A percentile compares a stretch with the other conserved stretches of the same genome.
These are phyloP conservation scores for Pachliopta kotzebuea DNA, from an alignment of 2,888 invertebrate species.

Conservation along the genomic window DNA sequence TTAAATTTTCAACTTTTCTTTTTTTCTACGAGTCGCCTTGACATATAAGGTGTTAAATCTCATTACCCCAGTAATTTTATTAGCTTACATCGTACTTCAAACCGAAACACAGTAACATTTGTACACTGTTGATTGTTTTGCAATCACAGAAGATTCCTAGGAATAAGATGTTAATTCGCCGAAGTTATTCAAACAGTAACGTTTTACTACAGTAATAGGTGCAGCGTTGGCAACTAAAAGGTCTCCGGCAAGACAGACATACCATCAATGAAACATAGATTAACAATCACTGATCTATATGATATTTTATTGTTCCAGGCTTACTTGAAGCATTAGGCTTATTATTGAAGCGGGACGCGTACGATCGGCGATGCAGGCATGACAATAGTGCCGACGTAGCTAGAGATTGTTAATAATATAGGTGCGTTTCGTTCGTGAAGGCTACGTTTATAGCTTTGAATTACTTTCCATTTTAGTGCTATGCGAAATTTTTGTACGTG, in stretches of 20 bases:
- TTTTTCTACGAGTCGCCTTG: too few species aligned
- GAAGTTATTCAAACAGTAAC: too few species aligned
- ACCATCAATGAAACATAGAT: background rate
- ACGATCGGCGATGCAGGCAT: constrained; percentile 42
- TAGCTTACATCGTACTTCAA: too few species aligned
- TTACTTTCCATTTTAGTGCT: constrained; percentile 40
- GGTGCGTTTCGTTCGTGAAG: constrained; percentile 33
- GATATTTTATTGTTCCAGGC: constrained; percentile 45
- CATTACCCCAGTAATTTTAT: too few species aligned
- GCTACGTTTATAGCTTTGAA: constrained; percentile 37
- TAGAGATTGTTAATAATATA: constrained; percentile 35
- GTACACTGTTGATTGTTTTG: too few species aligned
- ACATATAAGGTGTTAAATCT: too few species aligned
- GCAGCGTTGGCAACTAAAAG: too few species aligned
- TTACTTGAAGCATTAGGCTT: constrained; percentile 44
- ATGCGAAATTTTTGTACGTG: constrained; percentile 31
- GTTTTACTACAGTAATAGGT: too few species aligned
- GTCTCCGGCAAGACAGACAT: too few species aligned
- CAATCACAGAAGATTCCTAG: too few species aligned
- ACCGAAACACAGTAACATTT: too few species aligned
- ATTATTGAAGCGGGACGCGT: constrained; percentile 45
- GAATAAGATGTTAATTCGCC: too few species aligned
- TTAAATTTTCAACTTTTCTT: constrained; percentile 9
- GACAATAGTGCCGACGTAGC: constrained; percentile 39
- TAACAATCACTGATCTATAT: constrained; percentile 40